Conservation (phyloP, 2,113 vertebrate species). For the Atlantisia rogersi region DNA sequence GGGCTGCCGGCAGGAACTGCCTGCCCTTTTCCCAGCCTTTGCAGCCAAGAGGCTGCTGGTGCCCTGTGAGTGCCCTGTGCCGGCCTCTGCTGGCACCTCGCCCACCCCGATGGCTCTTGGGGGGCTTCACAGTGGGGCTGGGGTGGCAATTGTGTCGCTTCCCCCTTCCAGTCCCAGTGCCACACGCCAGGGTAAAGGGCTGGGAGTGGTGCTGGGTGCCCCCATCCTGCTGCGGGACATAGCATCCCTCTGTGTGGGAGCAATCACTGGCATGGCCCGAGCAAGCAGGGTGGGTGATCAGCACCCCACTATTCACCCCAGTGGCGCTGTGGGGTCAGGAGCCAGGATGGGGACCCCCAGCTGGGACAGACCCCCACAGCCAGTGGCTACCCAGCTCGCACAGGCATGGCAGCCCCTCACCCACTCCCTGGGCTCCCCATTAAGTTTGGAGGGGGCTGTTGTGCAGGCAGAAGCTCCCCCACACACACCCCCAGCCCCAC, state of each 20-base stretch:
- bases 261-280: fast-evolving
- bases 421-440: fast-evolving
- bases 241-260: background rate
- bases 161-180: fast-evolving
- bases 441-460: background rate
- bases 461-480: fast-evolving
- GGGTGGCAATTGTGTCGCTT: fast-evolving
- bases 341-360: too few relatives aligned
- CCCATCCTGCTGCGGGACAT: fast-evolving
- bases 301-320: background rate
- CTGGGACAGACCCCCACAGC: fast-evolving
- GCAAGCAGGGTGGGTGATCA: background rate
- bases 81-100: background rate
- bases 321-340: background rate
- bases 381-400: fast-evolving
- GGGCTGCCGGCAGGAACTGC: slow-evolving; percentile 45
- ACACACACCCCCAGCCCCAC: too few relatives aligned
- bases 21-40: slow-evolving; percentile 69
- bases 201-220: background rate
- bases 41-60: slow-evolving; percentile 33
- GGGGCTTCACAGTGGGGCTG: background rate
- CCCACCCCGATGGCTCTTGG: fast-evolving
- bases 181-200: fast-evolving
- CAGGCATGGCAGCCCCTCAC: background rate
- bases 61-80: background rate